These are phyloP conservation scores for Pygoscelis adeliae DNA, from an alignment of 2,113 vertebrate genomes.

Conservation along the genomic window DNA sequence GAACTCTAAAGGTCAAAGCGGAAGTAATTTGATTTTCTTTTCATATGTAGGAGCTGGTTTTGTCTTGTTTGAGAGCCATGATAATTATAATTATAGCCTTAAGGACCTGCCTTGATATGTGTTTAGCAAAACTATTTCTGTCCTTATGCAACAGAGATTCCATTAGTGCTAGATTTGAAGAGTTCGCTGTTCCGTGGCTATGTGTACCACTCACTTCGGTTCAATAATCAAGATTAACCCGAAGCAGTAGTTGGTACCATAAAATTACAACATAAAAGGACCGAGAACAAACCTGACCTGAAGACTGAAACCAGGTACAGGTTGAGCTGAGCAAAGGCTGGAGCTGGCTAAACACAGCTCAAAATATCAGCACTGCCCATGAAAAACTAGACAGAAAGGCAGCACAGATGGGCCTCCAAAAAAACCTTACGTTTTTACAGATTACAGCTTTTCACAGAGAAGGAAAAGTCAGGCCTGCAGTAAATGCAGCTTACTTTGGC, in stretches of 20 bases:
- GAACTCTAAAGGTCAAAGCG: conserved; percentile 7
- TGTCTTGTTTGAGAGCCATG: not conserved
- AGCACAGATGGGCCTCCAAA: not conserved
- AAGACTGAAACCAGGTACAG: not conserved
- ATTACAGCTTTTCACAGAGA: not conserved
- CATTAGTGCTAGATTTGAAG: not conserved
- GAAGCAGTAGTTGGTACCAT: not conserved
- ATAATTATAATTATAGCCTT: not conserved
- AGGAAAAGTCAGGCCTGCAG: not conserved
- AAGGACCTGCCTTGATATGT: not conserved
- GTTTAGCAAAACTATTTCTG: not conserved
- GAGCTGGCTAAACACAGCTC: not conserved
- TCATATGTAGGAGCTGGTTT: not conserved
- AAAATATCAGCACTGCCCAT: not conserved
- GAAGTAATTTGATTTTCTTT: conserved; percentile 23
- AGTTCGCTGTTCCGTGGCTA: not conserved
- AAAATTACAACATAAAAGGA: not conserved
- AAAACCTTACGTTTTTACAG: not conserved
- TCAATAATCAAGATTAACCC: not conserved
- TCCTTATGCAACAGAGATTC: not conserved
- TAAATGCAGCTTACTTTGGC: not conserved
- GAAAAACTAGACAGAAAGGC: not conserved
- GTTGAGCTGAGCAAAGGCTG: not conserved
- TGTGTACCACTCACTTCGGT: not conserved
- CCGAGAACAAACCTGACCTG: not conserved